Percentiles rank a stretch among this genome's conserved stretches.
These are phyloP conservation scores for Metridium senile DNA, from an alignment of 92 coral and sea anemone species.

Conservation along the genomic window DNA sequence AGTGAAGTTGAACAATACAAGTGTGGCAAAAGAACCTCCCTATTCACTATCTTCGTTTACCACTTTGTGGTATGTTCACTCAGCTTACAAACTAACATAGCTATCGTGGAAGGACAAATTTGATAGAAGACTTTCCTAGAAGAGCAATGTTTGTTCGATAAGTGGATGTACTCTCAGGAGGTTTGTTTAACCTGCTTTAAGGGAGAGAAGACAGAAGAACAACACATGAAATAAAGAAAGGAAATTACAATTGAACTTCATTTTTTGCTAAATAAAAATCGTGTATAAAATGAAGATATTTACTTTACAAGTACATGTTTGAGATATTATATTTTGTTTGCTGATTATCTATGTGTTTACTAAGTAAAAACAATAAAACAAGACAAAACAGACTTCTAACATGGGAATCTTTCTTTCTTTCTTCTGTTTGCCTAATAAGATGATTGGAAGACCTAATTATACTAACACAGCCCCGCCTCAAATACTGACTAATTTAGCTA, in stretches of 20 bases:
- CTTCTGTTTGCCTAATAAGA: neutral
- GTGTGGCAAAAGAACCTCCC: constrained; percentile 15
- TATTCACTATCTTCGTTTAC: neutral
- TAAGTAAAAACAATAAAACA: neutral
- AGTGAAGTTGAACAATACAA: neutral
- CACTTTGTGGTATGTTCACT: too few species aligned
- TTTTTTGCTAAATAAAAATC: too few species aligned
- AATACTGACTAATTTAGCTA: neutral
- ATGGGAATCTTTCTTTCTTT: neutral
- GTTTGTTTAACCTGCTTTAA: too few species aligned
- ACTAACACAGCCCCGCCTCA: neutral
- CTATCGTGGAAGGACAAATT: too few species aligned
- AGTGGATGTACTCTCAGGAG: too few species aligned
- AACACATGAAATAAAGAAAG: too few species aligned
- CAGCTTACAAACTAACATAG: too few species aligned
- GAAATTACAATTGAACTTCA: too few species aligned
- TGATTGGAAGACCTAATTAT: neutral
- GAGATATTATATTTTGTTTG: neutral
- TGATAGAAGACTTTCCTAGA: too few species aligned
- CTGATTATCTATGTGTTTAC: neutral
- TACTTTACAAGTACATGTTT: neutral
- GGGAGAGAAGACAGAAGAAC: too few species aligned
- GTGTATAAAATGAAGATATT: neutral
- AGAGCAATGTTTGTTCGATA: too few species aligned
- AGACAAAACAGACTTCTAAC: neutral